A percentile compares a stretch with the other conserved stretches of the same genome.
Evolutionary conservation across 2,888 invertebrate species (phyloP).

Genomic region (Apodemia duryi): DNA sequence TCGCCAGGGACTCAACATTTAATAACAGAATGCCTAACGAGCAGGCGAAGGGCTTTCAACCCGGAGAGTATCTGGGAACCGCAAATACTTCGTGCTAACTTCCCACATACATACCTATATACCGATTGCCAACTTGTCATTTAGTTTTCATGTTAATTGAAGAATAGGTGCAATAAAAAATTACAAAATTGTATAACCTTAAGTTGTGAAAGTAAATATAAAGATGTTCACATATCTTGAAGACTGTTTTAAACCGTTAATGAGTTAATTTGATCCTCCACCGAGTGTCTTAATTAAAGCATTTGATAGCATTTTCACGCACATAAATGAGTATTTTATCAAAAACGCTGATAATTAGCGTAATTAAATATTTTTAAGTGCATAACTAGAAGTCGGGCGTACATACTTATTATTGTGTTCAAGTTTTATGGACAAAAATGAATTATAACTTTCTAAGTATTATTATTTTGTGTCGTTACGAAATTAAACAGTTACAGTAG

Average conservation of each 20-base stretch:
- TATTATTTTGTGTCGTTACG: constrained; percentile 15
- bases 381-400: constrained; percentile 1
- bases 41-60: too few relatives aligned
- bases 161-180: neutral
- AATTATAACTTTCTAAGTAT: constrained; percentile 9
- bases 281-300: constrained; percentile 5
- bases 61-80: too few relatives aligned
- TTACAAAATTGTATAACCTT: constrained; percentile 1
- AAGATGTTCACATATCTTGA: neutral
- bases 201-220: constrained; percentile 3
- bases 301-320: constrained; percentile 8
- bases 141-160: neutral
- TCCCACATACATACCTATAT: too few relatives aligned
- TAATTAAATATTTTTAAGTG: constrained; percentile 13
- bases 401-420: neutral
- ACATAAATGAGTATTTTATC: constrained; percentile 10
- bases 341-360: constrained; percentile 10
- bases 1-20: too few relatives aligned
- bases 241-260: constrained; percentile 10
- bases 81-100: too few relatives aligned
- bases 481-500: constrained; percentile 15
- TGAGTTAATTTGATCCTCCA: constrained; percentile 12
- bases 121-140: too few relatives aligned
- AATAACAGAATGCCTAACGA: too few relatives aligned
- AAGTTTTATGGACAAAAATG: constrained; percentile 6